Conservation (phyloP, 1,140 invertebrate genomes). For the Wasmannia auropunctata region DNA sequence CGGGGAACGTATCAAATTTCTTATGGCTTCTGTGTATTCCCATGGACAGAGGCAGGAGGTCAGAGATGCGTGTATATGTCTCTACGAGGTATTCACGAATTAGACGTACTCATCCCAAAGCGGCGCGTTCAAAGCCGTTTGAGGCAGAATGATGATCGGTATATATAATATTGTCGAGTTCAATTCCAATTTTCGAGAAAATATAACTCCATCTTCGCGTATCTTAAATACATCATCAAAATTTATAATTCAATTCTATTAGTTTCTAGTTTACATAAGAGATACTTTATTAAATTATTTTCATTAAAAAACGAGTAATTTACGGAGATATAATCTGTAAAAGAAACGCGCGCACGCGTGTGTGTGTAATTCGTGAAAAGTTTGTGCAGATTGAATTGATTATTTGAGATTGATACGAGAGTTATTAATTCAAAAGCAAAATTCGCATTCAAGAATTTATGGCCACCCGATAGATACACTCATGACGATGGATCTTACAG, state of each 20-base stretch:
- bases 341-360: no score
- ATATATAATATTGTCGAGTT: background rate
- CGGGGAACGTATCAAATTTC: conserved; percentile 84
- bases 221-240: background rate
- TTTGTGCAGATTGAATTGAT: background rate
- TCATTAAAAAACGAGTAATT: background rate
- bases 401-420: background rate
- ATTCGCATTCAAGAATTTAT: background rate
- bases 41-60: conserved; percentile 75
- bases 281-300: background rate
- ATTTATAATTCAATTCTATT: background rate
- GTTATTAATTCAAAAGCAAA: background rate
- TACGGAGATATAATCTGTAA: background rate
- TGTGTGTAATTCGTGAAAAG: background rate
- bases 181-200: background rate
- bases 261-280: background rate
- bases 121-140: background rate
- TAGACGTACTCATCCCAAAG: background rate
- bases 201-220: background rate
- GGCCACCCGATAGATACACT: background rate
- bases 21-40: conserved; percentile 85
- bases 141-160: background rate
- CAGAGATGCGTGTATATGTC: conserved; percentile 35
- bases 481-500: conserved; percentile 44
- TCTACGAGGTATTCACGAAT: conserved; percentile 41